A percentile compares a stretch with the other conserved stretches of the same genome.
These are phyloP conservation scores for Limnephilus lunatus DNA, from an alignment of 2,888 invertebrate species.

Conservation along the genomic window DNA sequence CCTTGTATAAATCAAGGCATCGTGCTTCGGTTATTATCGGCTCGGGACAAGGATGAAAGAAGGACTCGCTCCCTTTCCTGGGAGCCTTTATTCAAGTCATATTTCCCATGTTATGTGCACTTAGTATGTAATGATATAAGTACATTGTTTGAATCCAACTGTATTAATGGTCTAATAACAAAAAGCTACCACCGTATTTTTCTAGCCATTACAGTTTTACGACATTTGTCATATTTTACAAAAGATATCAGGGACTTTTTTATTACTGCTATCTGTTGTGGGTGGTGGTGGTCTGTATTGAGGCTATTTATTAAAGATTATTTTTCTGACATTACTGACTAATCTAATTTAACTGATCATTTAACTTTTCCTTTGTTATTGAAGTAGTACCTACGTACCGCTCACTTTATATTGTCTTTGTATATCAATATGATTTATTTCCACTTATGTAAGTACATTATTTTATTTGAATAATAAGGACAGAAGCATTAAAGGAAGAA, in stretches of 20 bases:
- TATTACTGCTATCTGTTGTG: not conserved
- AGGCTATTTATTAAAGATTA: not conserved
- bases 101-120: not conserved
- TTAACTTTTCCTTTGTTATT: too few relatives aligned
- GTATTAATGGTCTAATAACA: too few relatives aligned
- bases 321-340: too few relatives aligned
- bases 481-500: too few relatives aligned
- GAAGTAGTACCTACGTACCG: too few relatives aligned
- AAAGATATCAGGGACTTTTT: not conserved
- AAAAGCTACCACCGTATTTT: not conserved
- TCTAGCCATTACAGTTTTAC: not conserved
- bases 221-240: not conserved
- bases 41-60: not conserved
- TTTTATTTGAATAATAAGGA: not conserved
- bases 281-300: not conserved
- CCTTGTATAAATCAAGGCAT: constrained; percentile 57
- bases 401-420: not conserved
- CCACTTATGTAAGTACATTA: not conserved
- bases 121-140: not conserved
- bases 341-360: too few relatives aligned
- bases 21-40: constrained; percentile 54
- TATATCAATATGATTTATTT: not conserved
- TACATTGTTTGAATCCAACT: not conserved
- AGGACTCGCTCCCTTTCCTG: not conserved
- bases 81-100: not conserved